These are phyloP conservation scores for Chamaetylas fuelleborni DNA, from an alignment of 2,113 vertebrate species.

Conservation along the genomic window DNA sequence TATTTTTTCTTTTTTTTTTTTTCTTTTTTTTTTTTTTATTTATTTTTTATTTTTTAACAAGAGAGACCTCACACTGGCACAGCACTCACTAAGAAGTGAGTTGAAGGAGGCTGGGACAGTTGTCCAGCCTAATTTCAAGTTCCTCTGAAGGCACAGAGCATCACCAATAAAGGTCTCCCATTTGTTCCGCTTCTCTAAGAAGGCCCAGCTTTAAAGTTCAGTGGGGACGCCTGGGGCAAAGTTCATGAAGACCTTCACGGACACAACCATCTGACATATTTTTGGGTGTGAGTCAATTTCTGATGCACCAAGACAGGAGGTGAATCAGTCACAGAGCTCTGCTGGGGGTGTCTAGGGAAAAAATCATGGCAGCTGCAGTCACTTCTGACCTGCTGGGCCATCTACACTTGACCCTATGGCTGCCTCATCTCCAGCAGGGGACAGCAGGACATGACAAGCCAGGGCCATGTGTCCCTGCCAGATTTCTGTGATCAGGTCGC, in stretches of 20 bases:
- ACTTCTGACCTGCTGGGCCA: not conserved
- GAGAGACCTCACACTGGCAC: not conserved
- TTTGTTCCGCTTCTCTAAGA: not conserved
- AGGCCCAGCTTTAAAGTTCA: not conserved
- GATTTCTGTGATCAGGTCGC: not conserved
- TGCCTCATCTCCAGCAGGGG: not conserved
- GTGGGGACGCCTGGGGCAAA: not conserved
- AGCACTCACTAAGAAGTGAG: not conserved
- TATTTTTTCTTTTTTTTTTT: too few relatives aligned
- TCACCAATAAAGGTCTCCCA: not conserved
- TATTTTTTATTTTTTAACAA: not conserved
- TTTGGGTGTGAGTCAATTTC: slow-evolving; percentile 41
- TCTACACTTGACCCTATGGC: not conserved
- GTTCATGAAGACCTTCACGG: not conserved
- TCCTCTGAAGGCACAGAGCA: not conserved
- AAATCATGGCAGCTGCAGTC: not conserved
- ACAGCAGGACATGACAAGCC: not conserved
- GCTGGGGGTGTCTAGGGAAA: slow-evolving; percentile 34
- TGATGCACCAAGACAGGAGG: slow-evolving; percentile 38
- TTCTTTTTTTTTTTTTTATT: too few relatives aligned
- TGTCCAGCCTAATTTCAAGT: not conserved
- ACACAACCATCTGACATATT: not conserved
- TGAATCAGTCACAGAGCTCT: slow-evolving; percentile 45
- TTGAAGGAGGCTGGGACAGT: not conserved
- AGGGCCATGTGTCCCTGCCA: accelerated